Evolutionary conservation across 2,797 vertebrate genomes (phyloP), one percentile per base, ranked within the genome.

Genomic region (Gallinago solitaria): DNA sequence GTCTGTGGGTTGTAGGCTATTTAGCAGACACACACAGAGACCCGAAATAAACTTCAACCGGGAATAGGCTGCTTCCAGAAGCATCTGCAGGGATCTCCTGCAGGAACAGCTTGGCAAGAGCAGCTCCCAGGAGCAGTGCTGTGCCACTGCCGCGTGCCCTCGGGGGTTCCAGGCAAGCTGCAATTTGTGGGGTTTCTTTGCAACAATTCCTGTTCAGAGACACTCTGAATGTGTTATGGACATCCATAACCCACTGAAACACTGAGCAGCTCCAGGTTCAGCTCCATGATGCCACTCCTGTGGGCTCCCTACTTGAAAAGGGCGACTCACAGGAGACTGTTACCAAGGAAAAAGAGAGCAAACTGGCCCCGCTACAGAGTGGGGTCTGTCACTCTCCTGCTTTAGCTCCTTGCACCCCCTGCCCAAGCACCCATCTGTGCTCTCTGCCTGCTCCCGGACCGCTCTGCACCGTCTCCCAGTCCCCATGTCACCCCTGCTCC

Each of bases 41-140:
- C 82, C 89, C 48, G 70, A 93, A 92, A 92, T 89, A 89, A 91
- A 95, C 85, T 88, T 88, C 57, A 64, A 19, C 50, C 91, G 88
- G 84, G 87, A 95, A 83, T 16, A 93, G 69, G 73, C 77, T 94
- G 81, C 67, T 94, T 94, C 81, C 78, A 94, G 70, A 51, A 67
- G 70, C 90, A 90, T 90, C 83, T 83, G 81, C 70, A 88, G 79
- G 74, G 83, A 81, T 80, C 39, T 89, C 89, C 83, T 87, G 43
- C 56, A 73, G 80, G 80, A 95, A 82, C 73, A 95, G 85, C 75
- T 92, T 93, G 89, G 76, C 5, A 0, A 78, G 71, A 33, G 5
- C 60, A 50, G 82, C 93, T 74, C 71, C 8, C 43, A 74, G 90
- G 77, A 90, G 48, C 0, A 0, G 74, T n/a, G 80, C 83, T 64